These are phyloP conservation scores for Scolopax bukidnonensis DNA, from an alignment of 2,797 vertebrate genomes.

Conservation along the genomic window DNA sequence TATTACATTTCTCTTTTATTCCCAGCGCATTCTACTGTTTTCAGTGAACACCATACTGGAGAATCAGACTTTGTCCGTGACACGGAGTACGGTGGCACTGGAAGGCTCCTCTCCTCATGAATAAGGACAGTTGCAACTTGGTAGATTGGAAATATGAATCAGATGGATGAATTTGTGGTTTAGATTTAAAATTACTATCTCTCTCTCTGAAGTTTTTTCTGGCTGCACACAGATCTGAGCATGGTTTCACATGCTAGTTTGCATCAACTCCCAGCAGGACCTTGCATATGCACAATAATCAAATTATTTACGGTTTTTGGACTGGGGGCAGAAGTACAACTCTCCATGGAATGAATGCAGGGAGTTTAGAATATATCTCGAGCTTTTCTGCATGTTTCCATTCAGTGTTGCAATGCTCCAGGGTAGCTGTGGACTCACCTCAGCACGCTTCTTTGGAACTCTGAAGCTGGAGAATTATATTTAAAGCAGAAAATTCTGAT, in stretches of 20 bases:
- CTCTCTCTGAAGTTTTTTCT: not conserved
- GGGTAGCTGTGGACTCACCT: not conserved
- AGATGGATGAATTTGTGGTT: constrained; percentile 6
- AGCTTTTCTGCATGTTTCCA: not conserved
- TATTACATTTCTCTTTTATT: not conserved
- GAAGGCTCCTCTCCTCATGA: not conserved
- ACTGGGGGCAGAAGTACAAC: not conserved
- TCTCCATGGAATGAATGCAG: not conserved
- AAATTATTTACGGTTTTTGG: not conserved
- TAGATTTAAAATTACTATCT: not conserved
- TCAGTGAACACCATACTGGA: not conserved
- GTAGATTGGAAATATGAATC: not conserved
- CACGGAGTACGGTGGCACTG: not conserved
- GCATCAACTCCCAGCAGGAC: not conserved
- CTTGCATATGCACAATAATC: not conserved
- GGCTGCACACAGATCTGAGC: not conserved
- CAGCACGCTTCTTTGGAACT: not conserved
- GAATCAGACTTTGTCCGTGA: not conserved
- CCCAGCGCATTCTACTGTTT: not conserved
- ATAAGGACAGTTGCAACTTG: not conserved
- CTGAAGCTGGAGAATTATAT: not conserved
- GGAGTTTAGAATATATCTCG: not conserved
- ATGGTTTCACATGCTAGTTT: not conserved
- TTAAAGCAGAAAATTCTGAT: not conserved
- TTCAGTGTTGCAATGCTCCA: not conserved